Percentiles rank a stretch among this genome's conserved stretches.
phyloP scores from a whole-genome alignment of 92 coral and sea anemone species.

The Phymanthus crucifer region DNA sequence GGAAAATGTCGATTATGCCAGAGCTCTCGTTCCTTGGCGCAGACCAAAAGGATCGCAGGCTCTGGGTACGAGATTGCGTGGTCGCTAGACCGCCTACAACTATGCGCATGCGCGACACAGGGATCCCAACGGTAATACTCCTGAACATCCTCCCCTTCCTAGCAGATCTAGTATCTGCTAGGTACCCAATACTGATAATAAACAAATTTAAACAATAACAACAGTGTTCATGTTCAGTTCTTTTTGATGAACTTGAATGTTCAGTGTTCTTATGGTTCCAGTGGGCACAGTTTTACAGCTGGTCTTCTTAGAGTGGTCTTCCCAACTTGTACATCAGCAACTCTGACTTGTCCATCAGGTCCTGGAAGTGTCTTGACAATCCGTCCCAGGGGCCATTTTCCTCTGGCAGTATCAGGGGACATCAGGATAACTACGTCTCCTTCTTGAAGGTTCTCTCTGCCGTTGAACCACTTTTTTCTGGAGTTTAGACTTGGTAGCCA shows the following conservation, averaged over 20 bases:
- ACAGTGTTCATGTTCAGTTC: neutral
- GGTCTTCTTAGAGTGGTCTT: constrained; percentile 20
- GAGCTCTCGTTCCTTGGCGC: too few species aligned
- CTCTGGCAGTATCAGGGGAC: constrained; percentile 37
- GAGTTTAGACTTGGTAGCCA: constrained; percentile 49
- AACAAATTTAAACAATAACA: too few species aligned
- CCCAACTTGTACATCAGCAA: constrained; percentile 37
- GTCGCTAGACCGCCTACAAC: too few species aligned
- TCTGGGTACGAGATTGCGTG: too few species aligned
- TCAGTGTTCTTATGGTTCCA: constrained; percentile 7
- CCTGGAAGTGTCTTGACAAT: constrained; percentile 20
- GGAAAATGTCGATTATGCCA: too few species aligned
- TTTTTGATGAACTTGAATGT: neutral
- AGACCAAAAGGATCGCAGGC: too few species aligned
- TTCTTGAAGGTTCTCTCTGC: constrained; percentile 10
- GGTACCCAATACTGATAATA: too few species aligned
- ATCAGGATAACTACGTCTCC: constrained; percentile 43
- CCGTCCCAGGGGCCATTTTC: constrained; percentile 44
- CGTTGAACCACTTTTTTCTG: constrained; percentile 40
- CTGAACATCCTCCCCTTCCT: too few species aligned
- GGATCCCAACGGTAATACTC: too few species aligned
- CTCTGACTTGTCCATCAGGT: constrained; percentile 32
- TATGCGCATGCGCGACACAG: too few species aligned
- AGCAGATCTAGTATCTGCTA: too few species aligned
- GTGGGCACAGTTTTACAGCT: constrained; percentile 27